Evolutionary conservation across 2,888 invertebrate species (phyloP).

Genomic region (Doris montereyensis): DNA sequence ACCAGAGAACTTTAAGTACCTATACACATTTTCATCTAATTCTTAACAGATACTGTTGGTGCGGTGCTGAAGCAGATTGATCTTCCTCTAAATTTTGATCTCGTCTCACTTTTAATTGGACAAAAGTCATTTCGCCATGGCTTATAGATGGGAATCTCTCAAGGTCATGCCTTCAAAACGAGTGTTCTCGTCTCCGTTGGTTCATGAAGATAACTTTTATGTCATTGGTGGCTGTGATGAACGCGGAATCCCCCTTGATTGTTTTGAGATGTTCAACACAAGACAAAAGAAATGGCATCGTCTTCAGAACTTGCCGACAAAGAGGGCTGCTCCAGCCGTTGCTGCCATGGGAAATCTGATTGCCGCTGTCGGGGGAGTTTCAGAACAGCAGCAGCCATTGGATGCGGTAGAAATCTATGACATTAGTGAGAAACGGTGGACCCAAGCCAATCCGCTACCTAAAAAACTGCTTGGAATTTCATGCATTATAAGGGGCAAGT

Average conservation of each 20-base stretch:
- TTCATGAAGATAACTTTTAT: conserved; percentile 60
- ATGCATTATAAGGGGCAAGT: conserved; percentile 61
- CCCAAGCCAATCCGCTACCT: conserved; percentile 53
- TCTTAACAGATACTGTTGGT: no score
- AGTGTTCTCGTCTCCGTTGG: conserved; percentile 65
- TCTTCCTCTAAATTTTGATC: no score
- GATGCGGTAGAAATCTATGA: conserved; percentile 67
- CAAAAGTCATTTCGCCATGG: no score
- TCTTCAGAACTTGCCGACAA: conserved; percentile 65
- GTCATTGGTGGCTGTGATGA: conserved; percentile 71
- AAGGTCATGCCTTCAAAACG: conserved; percentile 67
- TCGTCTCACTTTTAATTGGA: no score
- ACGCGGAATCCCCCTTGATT: conserved; percentile 65
- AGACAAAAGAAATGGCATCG: conserved; percentile 57
- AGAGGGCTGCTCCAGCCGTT: conserved; percentile 65
- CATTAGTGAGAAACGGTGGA: conserved; percentile 64
- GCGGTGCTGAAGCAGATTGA: no score
- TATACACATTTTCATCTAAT: no score
- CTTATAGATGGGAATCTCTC: conserved; percentile 54
- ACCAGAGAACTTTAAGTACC: no score
- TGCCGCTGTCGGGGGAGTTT: conserved; percentile 67
- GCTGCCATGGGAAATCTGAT: conserved; percentile 62
- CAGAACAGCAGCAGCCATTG: conserved; percentile 63
- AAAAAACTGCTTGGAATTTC: conserved; percentile 67
- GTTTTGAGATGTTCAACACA: conserved; percentile 59